Conservation (phyloP, 2,888 invertebrate genomes). For the Rhaphigaster nebulosa region DNA sequence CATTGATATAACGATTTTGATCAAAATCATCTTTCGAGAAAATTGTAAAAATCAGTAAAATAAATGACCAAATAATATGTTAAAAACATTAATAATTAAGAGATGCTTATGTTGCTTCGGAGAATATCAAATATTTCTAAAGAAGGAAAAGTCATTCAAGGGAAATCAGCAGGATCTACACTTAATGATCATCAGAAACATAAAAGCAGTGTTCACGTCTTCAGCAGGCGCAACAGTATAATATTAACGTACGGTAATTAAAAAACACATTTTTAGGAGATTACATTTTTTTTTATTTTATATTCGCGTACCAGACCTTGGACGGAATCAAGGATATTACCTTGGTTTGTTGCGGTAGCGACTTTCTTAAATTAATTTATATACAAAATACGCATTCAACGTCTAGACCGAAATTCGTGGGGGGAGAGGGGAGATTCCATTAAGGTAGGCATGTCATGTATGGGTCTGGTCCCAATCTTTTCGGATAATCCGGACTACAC, state of each 20-base stretch:
- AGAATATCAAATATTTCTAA: too few relatives aligned
- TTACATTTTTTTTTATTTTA: background rate
- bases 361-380: background rate
- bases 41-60: too few relatives aligned
- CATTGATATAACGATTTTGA: too few relatives aligned
- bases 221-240: background rate
- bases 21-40: too few relatives aligned
- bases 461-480: too few relatives aligned
- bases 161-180: background rate
- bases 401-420: background rate
- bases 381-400: background rate
- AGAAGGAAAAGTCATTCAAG: background rate
- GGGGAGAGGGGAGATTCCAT: too few relatives aligned
- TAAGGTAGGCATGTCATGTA: too few relatives aligned
- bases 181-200: background rate
- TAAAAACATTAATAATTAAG: too few relatives aligned
- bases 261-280: background rate
- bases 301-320: background rate
- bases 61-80: too few relatives aligned
- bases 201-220: background rate
- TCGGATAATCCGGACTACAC: too few relatives aligned
- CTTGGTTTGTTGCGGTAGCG: background rate
- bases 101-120: too few relatives aligned
- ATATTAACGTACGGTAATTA: background rate
- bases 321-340: constrained; percentile 2